A percentile compares a stretch with the other conserved stretches of the same genome.
These are phyloP conservation scores for Sebastes nivosus DNA, from an alignment of 2,797 vertebrate genomes.

Conservation along the genomic window DNA sequence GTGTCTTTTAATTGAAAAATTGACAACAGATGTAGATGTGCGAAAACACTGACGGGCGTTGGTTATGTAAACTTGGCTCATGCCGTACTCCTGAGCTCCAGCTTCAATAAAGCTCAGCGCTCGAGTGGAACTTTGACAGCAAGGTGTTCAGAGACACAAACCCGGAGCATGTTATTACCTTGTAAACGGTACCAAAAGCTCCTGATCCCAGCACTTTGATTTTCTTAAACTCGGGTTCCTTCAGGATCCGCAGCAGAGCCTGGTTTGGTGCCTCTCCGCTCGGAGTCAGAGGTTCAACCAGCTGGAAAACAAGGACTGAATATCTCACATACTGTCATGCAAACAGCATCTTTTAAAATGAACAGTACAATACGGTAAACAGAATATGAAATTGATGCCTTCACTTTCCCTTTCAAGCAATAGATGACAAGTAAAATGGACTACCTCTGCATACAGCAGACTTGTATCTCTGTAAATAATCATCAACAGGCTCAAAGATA, in stretches of 20 bases:
- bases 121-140: constrained; percentile 4
- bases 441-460: not conserved
- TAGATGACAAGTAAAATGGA: not conserved
- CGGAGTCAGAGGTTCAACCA: constrained; percentile 95
- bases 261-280: constrained; percentile 98
- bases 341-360: not conserved
- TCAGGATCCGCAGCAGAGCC: constrained; percentile 94
- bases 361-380: not conserved
- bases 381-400: not conserved
- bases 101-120: constrained; percentile 16
- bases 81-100: not conserved
- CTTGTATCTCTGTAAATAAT: not conserved
- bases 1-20: constrained; percentile 70
- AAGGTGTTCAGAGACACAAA: constrained; percentile 22
- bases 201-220: constrained; percentile 96
- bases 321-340: not conserved
- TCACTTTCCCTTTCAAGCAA: not conserved
- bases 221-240: constrained; percentile 98
- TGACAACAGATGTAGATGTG: constrained; percentile 64
- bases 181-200: constrained; percentile 97
- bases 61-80: constrained; percentile 30
- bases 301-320: constrained; percentile 72
- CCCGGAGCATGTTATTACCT: constrained; percentile 81
- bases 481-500: not conserved
- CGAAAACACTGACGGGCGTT: constrained; percentile 29